Evolutionary conservation across 2,888 invertebrate genomes (phyloP), one percentile per base, ranked within the genome.

Genomic region (Biston stratarius): DNA sequence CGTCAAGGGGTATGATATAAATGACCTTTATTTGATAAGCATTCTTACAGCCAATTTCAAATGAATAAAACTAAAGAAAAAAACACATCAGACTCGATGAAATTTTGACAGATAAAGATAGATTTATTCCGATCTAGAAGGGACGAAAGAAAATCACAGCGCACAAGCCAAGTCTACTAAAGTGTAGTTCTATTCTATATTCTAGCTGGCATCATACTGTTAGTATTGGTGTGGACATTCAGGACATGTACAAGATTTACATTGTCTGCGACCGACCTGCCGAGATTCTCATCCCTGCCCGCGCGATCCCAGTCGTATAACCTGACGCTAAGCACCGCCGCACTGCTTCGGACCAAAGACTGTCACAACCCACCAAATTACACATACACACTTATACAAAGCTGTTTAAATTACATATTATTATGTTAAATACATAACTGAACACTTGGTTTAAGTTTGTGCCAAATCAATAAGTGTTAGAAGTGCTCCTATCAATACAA

Each of bases 291-390:
- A 94, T 99, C 98, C 88, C 96, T 96, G 86, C 96, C 97, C 79
- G 97, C 96, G 84, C 97, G 96, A 95, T 99, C 99, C 96, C 98
- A 97, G 96, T 99, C 98, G 95, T 95, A 97, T 82, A 98, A 96
- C 87, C 94, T 94, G 85, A 97, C 95, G 83, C 80, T 79, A 74
- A 84, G 80, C 74, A 55, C 55, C 55, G 77, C 78, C 73, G 83
- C 84, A 81, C 82, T 84, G 86, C 87, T 80, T 76, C 86, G 84
- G 79, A 88, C 85, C 86, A 92, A 83, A 75, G 87, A 92, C 94
- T 94, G 94, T 87, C 86, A 89, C 86, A 89, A 87, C 88, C 85
- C 89, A 89, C 87, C 83, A 83, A 75, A 80, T 86, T 85, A 89
- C 74, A 77, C 73, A 74, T 55, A 71, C 67, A 56, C 78, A 69